These are phyloP conservation scores for Lerema accius DNA, from an alignment of 1,140 invertebrate genomes.

Conservation along the genomic window DNA sequence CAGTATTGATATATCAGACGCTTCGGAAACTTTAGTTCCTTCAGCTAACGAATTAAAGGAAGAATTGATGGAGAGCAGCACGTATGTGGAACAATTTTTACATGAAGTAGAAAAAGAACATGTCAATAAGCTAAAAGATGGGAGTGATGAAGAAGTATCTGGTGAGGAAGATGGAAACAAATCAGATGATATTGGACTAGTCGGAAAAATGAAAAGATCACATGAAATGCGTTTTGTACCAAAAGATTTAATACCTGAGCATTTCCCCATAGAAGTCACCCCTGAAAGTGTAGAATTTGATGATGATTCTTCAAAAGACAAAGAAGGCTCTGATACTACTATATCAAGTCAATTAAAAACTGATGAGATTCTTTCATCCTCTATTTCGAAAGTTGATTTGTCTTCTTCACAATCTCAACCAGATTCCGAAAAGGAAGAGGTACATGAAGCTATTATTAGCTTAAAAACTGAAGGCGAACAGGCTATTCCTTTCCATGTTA, in stretches of 20 bases:
- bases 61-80: constrained; percentile 81
- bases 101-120: constrained; percentile 69
- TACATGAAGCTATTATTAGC: constrained; percentile 56
- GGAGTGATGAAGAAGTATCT: constrained; percentile 78
- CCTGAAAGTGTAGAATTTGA: constrained; percentile 76
- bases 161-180: constrained; percentile 81
- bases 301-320: constrained; percentile 68
- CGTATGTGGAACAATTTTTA: constrained; percentile 77
- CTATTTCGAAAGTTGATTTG: constrained; percentile 74
- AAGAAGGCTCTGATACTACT: constrained; percentile 71
- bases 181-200: constrained; percentile 70
- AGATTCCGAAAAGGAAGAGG: constrained; percentile 61
- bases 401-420: constrained; percentile 63
- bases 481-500: constrained; percentile 66
- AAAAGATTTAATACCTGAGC: constrained; percentile 82
- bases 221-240: constrained; percentile 95
- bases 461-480: constrained; percentile 43
- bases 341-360: constrained; percentile 75
- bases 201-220: constrained; percentile 92
- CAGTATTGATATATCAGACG: constrained; percentile 94
- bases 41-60: constrained; percentile 87
- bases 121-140: constrained; percentile 56
- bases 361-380: constrained; percentile 71
- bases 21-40: constrained; percentile 94
- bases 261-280: constrained; percentile 68